Base-by-base conservation (phyloP, 2,888 invertebrate genomes). In the Drosophila prostipennis region DNA sequence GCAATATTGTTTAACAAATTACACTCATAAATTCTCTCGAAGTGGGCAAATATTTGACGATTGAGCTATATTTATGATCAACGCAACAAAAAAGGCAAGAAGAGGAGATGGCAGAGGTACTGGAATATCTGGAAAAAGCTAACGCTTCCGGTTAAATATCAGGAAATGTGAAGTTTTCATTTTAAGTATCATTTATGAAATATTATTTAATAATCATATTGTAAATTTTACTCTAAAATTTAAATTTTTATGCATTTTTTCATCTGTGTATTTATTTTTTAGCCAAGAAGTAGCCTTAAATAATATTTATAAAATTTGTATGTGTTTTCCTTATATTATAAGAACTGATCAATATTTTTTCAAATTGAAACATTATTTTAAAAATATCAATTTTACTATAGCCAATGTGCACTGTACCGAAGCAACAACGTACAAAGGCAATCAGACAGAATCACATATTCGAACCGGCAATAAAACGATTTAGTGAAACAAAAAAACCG, bases 1-100 rank as follows among this genome's bases (percentile, higher is more conserved):
- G 48, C 54, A 71, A 72, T 71, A 71, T 63, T 72, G 70, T 72
- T 71, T 63, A 72, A 63, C 70, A 72, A 71, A 72, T 71, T 40
- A 49, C 72, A 42, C 54, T 45, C 64, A 72, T 71, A 71, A 67
- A 71, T 63, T 54, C 49, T 14, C 54, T 49, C 34, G 29, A 70
- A 67, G 67, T 54, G 61, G 46, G 40, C 32, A 70, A 70, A 65
- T 65, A 65, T 65, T 65, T 54, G 68, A 68, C 43, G 68, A 68
- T 68, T 54, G 54, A 43, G 37, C 45, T 26, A 39, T 68, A 69
- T 67, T 69, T 56, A 69, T 42, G 69, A 42, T 34, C n/a, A 46
- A 2, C 5, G 61, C 45, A 14, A 39, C 29, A 46, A 13, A 16
- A 59, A 59, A 14, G 11, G 32, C 13, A 58, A 29, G 36, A 36